These are phyloP conservation scores for Heliconius melpomene DNA, from an alignment of 1,140 invertebrate species.

Conservation along the genomic window DNA sequence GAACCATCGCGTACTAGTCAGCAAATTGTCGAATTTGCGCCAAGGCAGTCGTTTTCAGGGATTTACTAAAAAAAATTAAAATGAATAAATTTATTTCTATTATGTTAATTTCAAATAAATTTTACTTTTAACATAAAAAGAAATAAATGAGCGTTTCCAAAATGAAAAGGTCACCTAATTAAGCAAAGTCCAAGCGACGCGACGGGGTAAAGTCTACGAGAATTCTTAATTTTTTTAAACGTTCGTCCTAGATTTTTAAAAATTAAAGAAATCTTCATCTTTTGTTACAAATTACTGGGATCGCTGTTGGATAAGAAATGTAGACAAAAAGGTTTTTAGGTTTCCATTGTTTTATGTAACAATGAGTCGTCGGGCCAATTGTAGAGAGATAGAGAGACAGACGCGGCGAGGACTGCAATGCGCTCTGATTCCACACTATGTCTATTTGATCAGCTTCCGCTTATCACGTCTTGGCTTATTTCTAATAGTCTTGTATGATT, in stretches of 20 bases:
- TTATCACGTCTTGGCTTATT: background rate
- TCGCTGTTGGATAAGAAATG: constrained; percentile 35
- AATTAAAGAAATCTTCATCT: constrained; percentile 19
- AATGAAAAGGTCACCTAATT: constrained; percentile 4
- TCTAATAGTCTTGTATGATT: background rate
- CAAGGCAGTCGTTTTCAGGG: no score
- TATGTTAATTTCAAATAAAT: background rate
- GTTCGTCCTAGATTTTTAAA: constrained; percentile 25
- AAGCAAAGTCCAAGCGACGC: background rate
- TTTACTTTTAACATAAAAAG: background rate
- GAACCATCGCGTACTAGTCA: no score
- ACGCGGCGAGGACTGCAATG: constrained; percentile 19
- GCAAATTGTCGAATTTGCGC: no score
- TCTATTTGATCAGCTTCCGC: constrained; percentile 3
- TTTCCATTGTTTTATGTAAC: constrained; percentile 40
- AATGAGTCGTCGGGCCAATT: constrained; percentile 36
- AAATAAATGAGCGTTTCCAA: constrained; percentile 1
- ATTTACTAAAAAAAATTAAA: background rate
- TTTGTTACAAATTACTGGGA: constrained; percentile 39
- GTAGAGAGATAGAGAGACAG: constrained; percentile 35
- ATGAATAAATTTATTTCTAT: background rate
- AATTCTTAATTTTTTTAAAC: constrained; percentile 25
- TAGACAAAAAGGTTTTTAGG: constrained; percentile 41
- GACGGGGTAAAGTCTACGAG: background rate
- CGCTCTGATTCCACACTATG: constrained; percentile 26